Evolutionary conservation across 2,888 invertebrate genomes (phyloP).

Genomic region (Subacronicta megacephala): DNA sequence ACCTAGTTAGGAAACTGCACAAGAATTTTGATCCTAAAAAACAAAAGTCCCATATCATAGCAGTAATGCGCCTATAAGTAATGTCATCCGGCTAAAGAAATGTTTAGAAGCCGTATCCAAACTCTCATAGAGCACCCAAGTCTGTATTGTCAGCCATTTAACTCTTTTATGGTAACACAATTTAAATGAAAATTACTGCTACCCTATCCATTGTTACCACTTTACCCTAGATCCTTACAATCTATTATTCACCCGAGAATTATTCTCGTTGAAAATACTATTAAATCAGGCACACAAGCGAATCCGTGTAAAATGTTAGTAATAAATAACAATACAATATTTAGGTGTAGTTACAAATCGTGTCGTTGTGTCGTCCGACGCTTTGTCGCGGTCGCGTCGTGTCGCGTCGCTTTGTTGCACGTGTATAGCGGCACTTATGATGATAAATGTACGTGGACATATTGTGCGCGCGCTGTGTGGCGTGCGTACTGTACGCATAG

Average conservation of each 20-base stretch:
- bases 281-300: slow-evolving; percentile 62
- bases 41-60: no score
- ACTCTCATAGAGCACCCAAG: slow-evolving; percentile 17
- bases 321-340: slow-evolving; percentile 65
- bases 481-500: slow-evolving; percentile 66
- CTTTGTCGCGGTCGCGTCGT: slow-evolving; percentile 53
- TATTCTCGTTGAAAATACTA: slow-evolving; percentile 62
- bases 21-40: no score
- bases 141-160: slow-evolving; percentile 21
- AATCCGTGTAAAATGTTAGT: slow-evolving; percentile 60
- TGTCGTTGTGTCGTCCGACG: slow-evolving; percentile 55
- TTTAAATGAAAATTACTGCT: slow-evolving; percentile 57
- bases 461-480: slow-evolving; percentile 56
- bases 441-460: slow-evolving; percentile 83
- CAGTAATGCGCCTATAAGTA: no score
- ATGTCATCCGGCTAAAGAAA: neutral
- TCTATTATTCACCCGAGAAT: slow-evolving; percentile 59
- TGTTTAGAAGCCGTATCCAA: neutral
- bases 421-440: slow-evolving; percentile 79
- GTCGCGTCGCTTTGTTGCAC: slow-evolving; percentile 63
- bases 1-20: no score
- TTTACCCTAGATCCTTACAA: slow-evolving; percentile 49
- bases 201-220: slow-evolving; percentile 43
- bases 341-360: slow-evolving; percentile 64
- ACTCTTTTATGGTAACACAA: slow-evolving; percentile 50